A percentile compares a stretch with the other conserved stretches of the same genome.
Conservation (phyloP, 2,113 vertebrate genomes). For the Mus pahari region DNA sequence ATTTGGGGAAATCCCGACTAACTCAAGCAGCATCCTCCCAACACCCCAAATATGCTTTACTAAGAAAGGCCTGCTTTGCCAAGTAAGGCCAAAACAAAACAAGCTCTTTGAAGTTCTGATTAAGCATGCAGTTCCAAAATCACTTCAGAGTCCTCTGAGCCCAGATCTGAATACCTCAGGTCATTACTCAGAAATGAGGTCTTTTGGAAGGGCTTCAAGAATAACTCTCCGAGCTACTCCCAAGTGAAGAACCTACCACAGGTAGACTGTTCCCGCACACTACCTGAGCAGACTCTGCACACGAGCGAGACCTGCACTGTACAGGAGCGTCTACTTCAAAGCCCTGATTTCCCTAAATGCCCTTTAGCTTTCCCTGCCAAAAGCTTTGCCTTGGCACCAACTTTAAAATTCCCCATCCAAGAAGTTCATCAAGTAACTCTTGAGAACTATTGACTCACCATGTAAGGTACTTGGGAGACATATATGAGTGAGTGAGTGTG, state of each 20-base stretch:
- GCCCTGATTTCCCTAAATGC: slow-evolving; percentile 37
- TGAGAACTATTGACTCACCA: background rate
- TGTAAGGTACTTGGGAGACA: background rate
- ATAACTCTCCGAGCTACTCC: slow-evolving; percentile 18
- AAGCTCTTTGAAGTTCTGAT: slow-evolving; percentile 62
- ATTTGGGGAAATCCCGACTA: slow-evolving; percentile 5
- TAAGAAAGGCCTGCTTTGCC: slow-evolving; percentile 48
- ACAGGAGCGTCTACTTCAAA: background rate
- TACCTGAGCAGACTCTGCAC: background rate
- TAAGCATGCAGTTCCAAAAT: slow-evolving; percentile 52
- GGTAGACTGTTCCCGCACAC: background rate
- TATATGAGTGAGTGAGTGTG: background rate
- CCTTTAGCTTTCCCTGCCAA: slow-evolving; percentile 31
- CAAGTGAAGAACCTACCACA: slow-evolving; percentile 34
- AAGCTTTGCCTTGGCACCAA: slow-evolving; percentile 26
- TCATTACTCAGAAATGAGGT: slow-evolving; percentile 62
- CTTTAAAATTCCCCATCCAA: background rate
- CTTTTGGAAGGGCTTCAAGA: slow-evolving; percentile 12
- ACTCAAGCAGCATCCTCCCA: background rate
- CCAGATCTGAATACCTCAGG: slow-evolving; percentile 37
- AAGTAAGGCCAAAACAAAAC: slow-evolving; percentile 55
- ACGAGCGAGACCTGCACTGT: background rate
- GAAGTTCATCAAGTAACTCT: slow-evolving; percentile 62
- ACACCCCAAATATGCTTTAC: slow-evolving; percentile 17
- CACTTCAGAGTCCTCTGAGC: slow-evolving; percentile 10